Base-by-base conservation (phyloP, 2,113 vertebrate species). In the Jacana jacana region DNA sequence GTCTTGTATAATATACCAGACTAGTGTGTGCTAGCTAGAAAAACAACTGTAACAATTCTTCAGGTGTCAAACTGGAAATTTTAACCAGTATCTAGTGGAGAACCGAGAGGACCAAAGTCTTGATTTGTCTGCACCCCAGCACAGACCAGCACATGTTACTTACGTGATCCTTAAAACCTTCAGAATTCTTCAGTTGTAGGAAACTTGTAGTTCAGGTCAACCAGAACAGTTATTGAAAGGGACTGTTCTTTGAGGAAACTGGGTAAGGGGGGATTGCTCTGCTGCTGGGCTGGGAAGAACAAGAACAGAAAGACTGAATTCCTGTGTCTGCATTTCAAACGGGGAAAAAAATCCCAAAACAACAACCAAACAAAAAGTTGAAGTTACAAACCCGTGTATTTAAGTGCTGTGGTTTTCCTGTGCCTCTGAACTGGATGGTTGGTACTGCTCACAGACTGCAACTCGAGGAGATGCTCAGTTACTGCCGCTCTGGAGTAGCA, bases 371-470 rank as follows among this genome's bases (percentile, higher is more conserved):
- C 42, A 42, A 54, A 44, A 69, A 48, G 51, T 18, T 55, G 4
- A 8, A 54, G 58, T 51, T 92, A 69, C 9, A 58, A 95, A 97
- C 77, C 35, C 13, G 51, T 37, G 22, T 75, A 42, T 78, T 93
- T 40, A 93, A 94, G 92, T 95, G 95, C 65, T 95, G 68, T 65
- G 33, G 46, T 73, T 97, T 95, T 95, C 68, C 68, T 96, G 91
- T 97, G 96, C 95, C 97, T 97, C 95, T 91, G n/a, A 91, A 70
- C 54, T 28, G 48, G 51, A 19, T 39, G 40, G 57, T 84, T 87
- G 79, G 79, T 70, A 70, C 70, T 73, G 44, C 51, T 49, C 14
- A 24, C 1, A 7, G 57, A 48, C n/a, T 72, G 83, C 77, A 96
- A 86, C 48, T 77, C 81, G 48, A 95, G 84, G 76, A 72, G 37